Evolutionary conservation across 2,113 vertebrate genomes (phyloP).

Genomic region (Oriolus oriolus): DNA sequence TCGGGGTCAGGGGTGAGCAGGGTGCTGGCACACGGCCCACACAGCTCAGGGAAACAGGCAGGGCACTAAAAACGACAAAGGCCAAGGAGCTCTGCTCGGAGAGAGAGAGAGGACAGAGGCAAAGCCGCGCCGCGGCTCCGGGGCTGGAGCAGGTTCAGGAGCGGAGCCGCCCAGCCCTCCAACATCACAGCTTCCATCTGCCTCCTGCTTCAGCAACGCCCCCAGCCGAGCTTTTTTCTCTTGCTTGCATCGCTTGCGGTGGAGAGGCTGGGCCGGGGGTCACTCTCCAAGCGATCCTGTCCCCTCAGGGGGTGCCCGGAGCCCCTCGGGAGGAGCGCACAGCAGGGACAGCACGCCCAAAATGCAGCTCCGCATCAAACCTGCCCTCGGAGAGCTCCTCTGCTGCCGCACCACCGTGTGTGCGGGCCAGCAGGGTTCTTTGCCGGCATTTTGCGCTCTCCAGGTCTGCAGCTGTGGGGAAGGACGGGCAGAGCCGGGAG

Average conservation of each 20-base stretch:
- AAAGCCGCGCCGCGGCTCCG: fast-evolving
- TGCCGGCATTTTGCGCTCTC: fast-evolving
- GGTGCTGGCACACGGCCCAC: fast-evolving
- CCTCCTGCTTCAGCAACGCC: neutral
- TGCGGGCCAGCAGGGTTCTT: fast-evolving
- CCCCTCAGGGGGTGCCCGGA: fast-evolving
- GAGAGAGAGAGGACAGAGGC: neutral
- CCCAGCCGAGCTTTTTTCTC: neutral
- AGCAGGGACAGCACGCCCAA: neutral
- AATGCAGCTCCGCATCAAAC: fast-evolving
- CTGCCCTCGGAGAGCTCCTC: neutral
- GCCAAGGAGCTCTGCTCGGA: neutral
- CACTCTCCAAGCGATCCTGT: fast-evolving
- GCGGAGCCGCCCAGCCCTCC: neutral
- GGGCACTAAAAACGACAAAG: fast-evolving
- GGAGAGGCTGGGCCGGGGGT: neutral
- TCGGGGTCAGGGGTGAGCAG: fast-evolving
- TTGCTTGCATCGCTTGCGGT: neutral
- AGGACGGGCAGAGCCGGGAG: neutral
- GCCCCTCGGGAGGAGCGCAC: neutral
- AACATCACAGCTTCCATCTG: neutral
- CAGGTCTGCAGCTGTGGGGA: neutral
- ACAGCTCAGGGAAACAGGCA: fast-evolving
- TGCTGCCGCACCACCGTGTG: fast-evolving
- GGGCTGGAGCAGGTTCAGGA: neutral